phyloP scores from a whole-genome alignment of 2,888 invertebrate species.

The Lathronympha strigana region DNA sequence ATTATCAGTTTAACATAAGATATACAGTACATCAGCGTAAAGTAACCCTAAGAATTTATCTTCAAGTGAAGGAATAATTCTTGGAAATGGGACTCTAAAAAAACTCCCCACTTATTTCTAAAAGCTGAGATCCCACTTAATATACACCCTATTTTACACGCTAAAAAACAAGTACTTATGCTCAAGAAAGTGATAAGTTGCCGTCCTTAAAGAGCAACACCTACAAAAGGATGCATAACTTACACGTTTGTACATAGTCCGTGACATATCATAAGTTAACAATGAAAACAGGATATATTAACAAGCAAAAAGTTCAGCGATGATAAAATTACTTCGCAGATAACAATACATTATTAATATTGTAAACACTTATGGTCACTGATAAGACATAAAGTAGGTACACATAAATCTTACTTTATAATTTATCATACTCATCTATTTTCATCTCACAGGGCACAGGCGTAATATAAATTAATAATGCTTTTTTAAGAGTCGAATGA shows the following conservation, averaged over 20 bases:
- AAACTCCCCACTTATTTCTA: not conserved
- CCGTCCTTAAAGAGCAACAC: not conserved
- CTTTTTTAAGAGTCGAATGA: too few species aligned
- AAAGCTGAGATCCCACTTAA: not conserved
- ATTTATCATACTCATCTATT: slow-evolving; percentile 19
- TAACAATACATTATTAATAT: slow-evolving; percentile 47
- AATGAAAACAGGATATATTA: slow-evolving; percentile 56
- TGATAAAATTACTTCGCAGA: slow-evolving; percentile 48
- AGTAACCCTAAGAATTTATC: too few species aligned
- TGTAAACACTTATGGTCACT: slow-evolving; percentile 56
- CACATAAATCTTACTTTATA: slow-evolving; percentile 62
- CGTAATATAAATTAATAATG: not conserved
- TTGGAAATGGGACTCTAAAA: too few species aligned
- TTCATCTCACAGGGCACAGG: not conserved
- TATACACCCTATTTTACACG: slow-evolving; percentile 1
- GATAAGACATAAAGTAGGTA: slow-evolving; percentile 63
- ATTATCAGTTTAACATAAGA: too few species aligned
- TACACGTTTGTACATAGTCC: slow-evolving; percentile 13
- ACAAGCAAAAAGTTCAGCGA: slow-evolving; percentile 55
- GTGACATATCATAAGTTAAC: slow-evolving; percentile 43
- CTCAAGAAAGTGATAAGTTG: slow-evolving; percentile 1
- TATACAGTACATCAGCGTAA: too few species aligned
- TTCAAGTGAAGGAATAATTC: too few species aligned
- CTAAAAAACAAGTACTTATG: slow-evolving; percentile 6
- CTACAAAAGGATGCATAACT: slow-evolving; percentile 16